Evolutionary conservation across 2,888 invertebrate species (phyloP).

Genomic region (Anticlea derivata): DNA sequence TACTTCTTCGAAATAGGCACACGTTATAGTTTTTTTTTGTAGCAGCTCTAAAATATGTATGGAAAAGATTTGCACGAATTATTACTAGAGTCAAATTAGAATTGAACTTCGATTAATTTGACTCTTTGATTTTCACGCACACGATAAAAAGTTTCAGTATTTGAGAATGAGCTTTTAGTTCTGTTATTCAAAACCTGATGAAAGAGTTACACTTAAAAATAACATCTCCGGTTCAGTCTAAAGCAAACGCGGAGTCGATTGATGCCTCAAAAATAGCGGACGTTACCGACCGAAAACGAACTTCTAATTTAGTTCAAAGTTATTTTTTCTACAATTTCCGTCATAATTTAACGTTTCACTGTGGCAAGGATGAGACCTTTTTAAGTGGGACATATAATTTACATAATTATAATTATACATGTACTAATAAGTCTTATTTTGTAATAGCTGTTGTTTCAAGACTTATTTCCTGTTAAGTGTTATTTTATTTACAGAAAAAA

Average conservation of each 20-base stretch:
- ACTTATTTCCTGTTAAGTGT: conserved; percentile 11
- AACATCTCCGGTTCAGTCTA: conserved; percentile 45
- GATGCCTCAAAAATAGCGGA: conserved; percentile 71
- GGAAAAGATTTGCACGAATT: no score
- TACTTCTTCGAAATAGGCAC: no score
- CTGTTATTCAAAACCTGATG: conserved; percentile 28
- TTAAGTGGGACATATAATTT: conserved; percentile 12
- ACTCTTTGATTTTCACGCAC: no score
- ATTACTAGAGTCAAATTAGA: no score
- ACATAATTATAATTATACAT: no score
- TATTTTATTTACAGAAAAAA: no score
- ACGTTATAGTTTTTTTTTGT: no score
- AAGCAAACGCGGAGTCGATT: conserved; percentile 60
- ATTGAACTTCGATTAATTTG: no score
- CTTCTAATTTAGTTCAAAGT: conserved; percentile 64
- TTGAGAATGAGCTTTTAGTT: conserved; percentile 1
- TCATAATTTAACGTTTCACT: conserved; percentile 27
- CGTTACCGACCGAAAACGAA: conserved; percentile 47
- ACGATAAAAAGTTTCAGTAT: no score
- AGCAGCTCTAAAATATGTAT: no score
- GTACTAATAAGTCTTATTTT: not conserved
- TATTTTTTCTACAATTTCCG: conserved; percentile 49
- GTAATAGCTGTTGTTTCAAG: not conserved
- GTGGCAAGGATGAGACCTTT: conserved; percentile 1
- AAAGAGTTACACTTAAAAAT: conserved; percentile 45